Percentiles rank a stretch among this genome's conserved stretches.
phyloP scores from a whole-genome alignment of 2,888 invertebrate species.

The Stenodema calcarata region DNA sequence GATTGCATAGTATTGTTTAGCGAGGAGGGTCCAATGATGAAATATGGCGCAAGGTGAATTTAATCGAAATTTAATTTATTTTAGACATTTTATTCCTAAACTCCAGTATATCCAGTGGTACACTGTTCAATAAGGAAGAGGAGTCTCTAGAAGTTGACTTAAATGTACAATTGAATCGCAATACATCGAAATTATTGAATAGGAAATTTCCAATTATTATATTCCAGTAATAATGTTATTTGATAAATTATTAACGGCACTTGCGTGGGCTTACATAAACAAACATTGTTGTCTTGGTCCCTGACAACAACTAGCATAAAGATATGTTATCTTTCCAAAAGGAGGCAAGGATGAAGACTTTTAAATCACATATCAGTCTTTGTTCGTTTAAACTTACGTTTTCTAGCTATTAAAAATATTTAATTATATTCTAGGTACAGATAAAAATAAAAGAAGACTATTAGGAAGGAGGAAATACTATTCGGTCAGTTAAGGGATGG shows the following conservation, averaged over 20 bases:
- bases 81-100: too few relatives aligned
- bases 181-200: too few relatives aligned
- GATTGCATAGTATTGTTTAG: too few relatives aligned
- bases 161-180: too few relatives aligned
- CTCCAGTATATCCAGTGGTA: too few relatives aligned
- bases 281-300: constrained; percentile 21
- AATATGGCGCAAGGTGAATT: too few relatives aligned
- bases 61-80: too few relatives aligned
- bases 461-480: constrained; percentile 16
- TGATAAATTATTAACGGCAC: neutral
- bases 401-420: neutral
- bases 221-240: neutral
- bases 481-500: neutral
- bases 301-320: constrained; percentile 11
- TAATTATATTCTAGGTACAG: neutral
- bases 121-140: too few relatives aligned
- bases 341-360: constrained; percentile 25
- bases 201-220: neutral
- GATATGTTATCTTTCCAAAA: constrained; percentile 13
- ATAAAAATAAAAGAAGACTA: constrained; percentile 1
- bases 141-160: too few relatives aligned
- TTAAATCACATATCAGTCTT: constrained; percentile 26
- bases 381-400: neutral
- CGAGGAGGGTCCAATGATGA: too few relatives aligned
- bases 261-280: neutral